Evolutionary conservation across 1,140 invertebrate genomes (phyloP).

Genomic region (Oryctes rhinoceros): DNA sequence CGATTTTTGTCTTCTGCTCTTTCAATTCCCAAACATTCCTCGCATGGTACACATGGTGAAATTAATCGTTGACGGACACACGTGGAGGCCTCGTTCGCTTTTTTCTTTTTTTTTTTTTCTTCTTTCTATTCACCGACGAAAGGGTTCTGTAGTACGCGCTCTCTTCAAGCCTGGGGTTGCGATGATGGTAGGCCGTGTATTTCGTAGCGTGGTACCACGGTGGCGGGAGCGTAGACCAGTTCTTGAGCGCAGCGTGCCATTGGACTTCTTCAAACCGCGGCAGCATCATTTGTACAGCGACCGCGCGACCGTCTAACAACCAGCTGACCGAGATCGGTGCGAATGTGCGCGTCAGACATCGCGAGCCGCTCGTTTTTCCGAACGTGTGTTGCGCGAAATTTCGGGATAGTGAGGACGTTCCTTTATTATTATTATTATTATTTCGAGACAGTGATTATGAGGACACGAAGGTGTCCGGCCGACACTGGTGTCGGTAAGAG

Average conservation of each 20-base stretch:
- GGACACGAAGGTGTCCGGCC: neutral
- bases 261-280: slow-evolving; percentile 30
- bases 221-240: slow-evolving; percentile 32
- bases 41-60: slow-evolving; percentile 12
- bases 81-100: slow-evolving; percentile 16
- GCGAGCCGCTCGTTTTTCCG: slow-evolving; percentile 7
- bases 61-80: slow-evolving; percentile 18
- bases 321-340: slow-evolving; percentile 18
- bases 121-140: neutral
- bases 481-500: neutral
- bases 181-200: neutral
- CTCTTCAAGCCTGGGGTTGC: slow-evolving; percentile 1
- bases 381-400: slow-evolving; percentile 22
- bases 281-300: slow-evolving; percentile 31
- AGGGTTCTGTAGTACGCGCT: slow-evolving; percentile 21
- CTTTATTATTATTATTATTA: neutral
- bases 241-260: slow-evolving; percentile 30
- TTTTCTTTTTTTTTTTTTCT: neutral
- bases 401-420: slow-evolving; percentile 7
- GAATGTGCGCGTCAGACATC: slow-evolving; percentile 23
- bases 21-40: neutral
- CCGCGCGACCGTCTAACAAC: slow-evolving; percentile 32
- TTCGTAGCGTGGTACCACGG: neutral
- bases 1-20: neutral
- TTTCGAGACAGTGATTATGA: neutral